Evolutionary conservation across 2,113 vertebrate genomes (phyloP).

Genomic region (Tichodroma muraria): DNA sequence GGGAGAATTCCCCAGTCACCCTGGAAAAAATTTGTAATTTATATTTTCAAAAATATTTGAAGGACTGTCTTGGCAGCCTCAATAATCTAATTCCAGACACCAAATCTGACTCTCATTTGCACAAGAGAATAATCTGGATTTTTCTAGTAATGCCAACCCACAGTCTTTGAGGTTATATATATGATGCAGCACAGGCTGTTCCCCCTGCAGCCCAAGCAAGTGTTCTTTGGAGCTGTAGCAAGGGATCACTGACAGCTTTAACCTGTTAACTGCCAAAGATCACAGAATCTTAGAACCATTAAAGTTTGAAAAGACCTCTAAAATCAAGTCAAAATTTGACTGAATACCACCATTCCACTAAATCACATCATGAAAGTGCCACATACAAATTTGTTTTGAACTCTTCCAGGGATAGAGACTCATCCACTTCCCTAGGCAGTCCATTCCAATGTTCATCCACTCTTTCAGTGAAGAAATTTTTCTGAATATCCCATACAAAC

Average conservation of each 20-base stretch:
- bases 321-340: not conserved
- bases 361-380: not conserved
- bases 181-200: accelerated
- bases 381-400: not conserved
- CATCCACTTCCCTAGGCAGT: not conserved
- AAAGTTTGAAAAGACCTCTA: not conserved
- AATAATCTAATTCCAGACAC: not conserved
- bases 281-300: not conserved
- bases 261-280: not conserved
- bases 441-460: not conserved
- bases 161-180: not conserved
- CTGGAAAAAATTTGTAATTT: not conserved
- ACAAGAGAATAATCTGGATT: not conserved
- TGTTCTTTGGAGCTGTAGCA: not conserved
- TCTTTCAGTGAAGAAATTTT: not conserved
- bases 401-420: not conserved
- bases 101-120: not conserved
- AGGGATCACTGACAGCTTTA: not conserved
- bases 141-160: not conserved
- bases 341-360: not conserved
- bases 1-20: not conserved
- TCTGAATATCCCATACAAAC: not conserved
- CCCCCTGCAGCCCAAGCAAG: not conserved
- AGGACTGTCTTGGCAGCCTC: not conserved
- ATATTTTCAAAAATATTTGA: not conserved